Evolutionary conservation across 2,113 vertebrate species (phyloP), one percentile per base, ranked within the genome.

Genomic region (Brevimyrus niger): DNA sequence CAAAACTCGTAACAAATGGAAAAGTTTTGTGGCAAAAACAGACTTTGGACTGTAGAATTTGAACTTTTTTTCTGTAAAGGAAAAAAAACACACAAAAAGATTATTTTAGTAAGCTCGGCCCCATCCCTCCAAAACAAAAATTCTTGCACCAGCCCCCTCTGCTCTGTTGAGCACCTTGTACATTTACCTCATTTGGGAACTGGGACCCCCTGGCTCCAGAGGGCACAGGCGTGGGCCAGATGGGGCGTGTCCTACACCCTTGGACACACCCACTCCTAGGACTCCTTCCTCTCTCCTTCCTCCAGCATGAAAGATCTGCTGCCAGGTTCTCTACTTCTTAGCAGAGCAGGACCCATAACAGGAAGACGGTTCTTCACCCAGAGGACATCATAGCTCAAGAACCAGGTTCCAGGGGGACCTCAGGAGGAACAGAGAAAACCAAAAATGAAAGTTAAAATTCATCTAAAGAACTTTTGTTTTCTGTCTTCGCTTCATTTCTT

Each of bases 1-100:
- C 87, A 90, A 97, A 97, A 80, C 15, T 1, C 95, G 95, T 96
- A 96, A 95, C 19, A 95, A 94, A 95, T 94, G 94, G 93, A 89
- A 83, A 87, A 92, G 96, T 92, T 91, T 82, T 93, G 93, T 93
- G 91, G 65, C 88, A 89, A 88, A 93, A 96, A 96, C 95, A 96
- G 96, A 96, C 96, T 96, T 95, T 96, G 97, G 96, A 97, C 96
- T 96, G 94, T 96, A 95, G 95, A 91, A 94, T 91, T 88, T 61
- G 91, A 93, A 91, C 96, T 93, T 95, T 96, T 96, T 95, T 95
- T 95, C 95, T 96, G 96, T 95, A 80, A 96, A 95, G 93, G 94
- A 96, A 96, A 97, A 94, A 96, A 94, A 95, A 92, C 87, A 90
- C 91, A 86, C 89, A 88, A n/a, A 88, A 84, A 91, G 90, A 95